Base-by-base conservation (phyloP, 2,888 invertebrate species). In the Pelosia muscerda region DNA sequence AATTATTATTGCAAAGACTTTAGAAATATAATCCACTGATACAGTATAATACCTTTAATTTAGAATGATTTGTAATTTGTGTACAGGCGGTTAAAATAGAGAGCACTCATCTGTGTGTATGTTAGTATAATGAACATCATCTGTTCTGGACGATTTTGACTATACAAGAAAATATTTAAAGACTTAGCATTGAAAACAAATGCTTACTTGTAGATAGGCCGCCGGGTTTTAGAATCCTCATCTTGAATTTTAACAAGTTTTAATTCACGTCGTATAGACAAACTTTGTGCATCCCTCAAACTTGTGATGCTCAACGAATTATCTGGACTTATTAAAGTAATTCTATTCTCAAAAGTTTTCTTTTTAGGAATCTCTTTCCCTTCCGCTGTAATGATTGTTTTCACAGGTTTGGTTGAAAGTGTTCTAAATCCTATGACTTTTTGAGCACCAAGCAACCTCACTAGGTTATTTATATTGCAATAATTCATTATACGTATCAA, bases 211-310 rank as follows among this genome's bases (percentile, higher is more conserved):
- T 97, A 98, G 15, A 96, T 91, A 15, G 97, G 96, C 57, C 97
- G 94, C 42, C 96, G 95, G 0, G 96, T 96, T 90, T 97, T 97
- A 0, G 95, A 90, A 88, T 97, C 96, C 6, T 95, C 87, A 87
- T 97, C 97, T 73, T 96, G 88, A 31, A 97, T 88, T 91, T 97
- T 97, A 0, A 97, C 94, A 68, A 98, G 91, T 84, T 96, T 96
- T 72, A 97, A 90, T 63, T 97, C 96, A 76, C 97, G 93, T 55
- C 96, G 95, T 69, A 95, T 94, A 0, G 97, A 96, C 70, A 98
- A 81, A 85, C 95, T 97, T 78, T 96, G 95, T 0, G 97, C 97
- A 79, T 96, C 96, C 74, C 96, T 96, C 31, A 97, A 75, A 31
- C 96, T 96, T 1, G 95, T 95, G 4, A 97, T 93, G 72, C 91